Base-by-base conservation (phyloP, 2,888 invertebrate species). In the Theodoxus fluviatilis region DNA sequence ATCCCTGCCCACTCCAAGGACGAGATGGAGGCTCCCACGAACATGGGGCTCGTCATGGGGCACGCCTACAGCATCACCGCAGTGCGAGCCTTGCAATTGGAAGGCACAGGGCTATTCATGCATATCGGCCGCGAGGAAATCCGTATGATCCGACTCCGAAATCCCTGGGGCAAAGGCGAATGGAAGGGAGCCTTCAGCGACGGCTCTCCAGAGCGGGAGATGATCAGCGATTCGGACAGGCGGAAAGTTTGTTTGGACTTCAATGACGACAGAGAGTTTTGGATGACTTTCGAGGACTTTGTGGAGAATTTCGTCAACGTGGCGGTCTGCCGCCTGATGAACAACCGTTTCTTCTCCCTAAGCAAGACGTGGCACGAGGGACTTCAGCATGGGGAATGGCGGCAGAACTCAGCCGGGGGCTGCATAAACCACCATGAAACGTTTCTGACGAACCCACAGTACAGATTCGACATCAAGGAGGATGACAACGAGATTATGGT, bases 281-380 rank as follows among this genome's bases (percentile, higher is more conserved):
- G 91, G 91, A 91, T 91, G 89, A 89, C 90, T 0, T 89, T 90
- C 84, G 90, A 90, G 71, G 90, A 91, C 79, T 90, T 90, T 79
- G 88, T 90, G 69, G 83, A 84, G 43, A 87, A 90, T 78, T 91
- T 90, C 82, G 75, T 78, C 35, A 81, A 80, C 68, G 74, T 91
- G 52, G 89, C 90, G 25, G 87, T 91, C 43, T 90, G 91, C 74
- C 89, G 90, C 69, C 83, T 90, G 61, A 88, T 91, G 75, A 90
- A 90, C 80, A 90, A 90, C 2, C 89, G 89, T 49, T 80, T 89
- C 71, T 89, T 90, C 78, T 88, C 89, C 52, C 79, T 89, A 43
- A 84, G 85, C 43, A 89, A 89, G 77, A 88, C 88, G 7, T 90
- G 90, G 89, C 79, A 83, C 65, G 90, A 89, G 75, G 84, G 86